phyloP scores from a whole-genome alignment of 2,113 vertebrate species.

The Planiliza haematocheilus region DNA sequence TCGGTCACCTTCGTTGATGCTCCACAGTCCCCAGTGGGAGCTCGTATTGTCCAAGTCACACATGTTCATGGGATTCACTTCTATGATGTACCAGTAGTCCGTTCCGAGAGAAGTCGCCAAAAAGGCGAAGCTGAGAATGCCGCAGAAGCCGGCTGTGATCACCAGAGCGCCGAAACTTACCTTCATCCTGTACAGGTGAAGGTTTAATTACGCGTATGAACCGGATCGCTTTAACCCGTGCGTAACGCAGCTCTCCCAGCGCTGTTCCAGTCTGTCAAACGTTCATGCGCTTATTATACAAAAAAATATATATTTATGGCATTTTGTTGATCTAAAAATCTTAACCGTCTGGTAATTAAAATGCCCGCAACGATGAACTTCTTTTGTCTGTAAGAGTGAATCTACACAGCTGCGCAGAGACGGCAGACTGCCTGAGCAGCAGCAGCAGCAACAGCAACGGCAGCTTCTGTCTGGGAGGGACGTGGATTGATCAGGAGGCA shows the following conservation, averaged over 20 bases:
- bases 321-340: not conserved
- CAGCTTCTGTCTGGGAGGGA: slow-evolving; percentile 54
- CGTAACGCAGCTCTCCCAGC: slow-evolving; percentile 6
- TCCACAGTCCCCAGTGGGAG: slow-evolving; percentile 81
- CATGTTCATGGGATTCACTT: slow-evolving; percentile 71
- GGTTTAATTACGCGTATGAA: not conserved
- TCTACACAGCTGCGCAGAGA: not conserved
- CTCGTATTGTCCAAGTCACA: slow-evolving; percentile 64
- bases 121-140: slow-evolving; percentile 80
- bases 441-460: not conserved
- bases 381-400: not conserved
- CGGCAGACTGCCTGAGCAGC: not conserved
- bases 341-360: too few species aligned
- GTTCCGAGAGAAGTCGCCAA: slow-evolving; percentile 80
- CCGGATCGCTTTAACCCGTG: not conserved
- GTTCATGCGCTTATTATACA: not conserved
- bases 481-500: not conserved
- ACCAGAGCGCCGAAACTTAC: slow-evolving; percentile 73
- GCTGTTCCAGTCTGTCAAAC: not conserved
- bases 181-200: slow-evolving; percentile 46
- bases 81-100: slow-evolving; percentile 85
- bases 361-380: not conserved
- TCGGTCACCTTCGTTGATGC: slow-evolving; percentile 69
- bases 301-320: not conserved
- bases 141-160: slow-evolving; percentile 77